Conservation (phyloP, 2,797 vertebrate genomes). For the Heliangelus exortis region DNA sequence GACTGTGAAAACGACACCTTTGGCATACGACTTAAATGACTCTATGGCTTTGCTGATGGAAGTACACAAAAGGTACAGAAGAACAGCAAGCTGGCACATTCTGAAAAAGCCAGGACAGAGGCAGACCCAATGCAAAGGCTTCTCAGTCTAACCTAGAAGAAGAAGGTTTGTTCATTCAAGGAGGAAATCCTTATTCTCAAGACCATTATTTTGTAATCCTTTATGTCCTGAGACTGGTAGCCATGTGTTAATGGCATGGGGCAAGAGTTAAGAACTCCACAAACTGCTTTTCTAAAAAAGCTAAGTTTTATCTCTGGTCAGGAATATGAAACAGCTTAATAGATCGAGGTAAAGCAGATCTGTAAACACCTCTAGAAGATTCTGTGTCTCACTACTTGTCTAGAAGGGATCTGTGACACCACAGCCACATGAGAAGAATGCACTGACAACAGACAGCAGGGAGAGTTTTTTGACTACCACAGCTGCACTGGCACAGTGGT, state of each 20-base stretch:
- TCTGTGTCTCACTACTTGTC: not conserved
- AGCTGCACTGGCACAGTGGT: not conserved
- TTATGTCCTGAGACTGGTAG: not conserved
- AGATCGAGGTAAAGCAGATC: not conserved
- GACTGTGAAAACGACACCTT: not conserved
- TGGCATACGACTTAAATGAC: not conserved
- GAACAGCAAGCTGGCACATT: not conserved
- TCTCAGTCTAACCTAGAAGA: not conserved
- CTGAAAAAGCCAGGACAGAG: not conserved
- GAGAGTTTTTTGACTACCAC: not conserved
- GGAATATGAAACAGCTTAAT: not conserved
- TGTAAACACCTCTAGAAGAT: not conserved
- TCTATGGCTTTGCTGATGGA: not conserved
- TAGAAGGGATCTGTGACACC: not conserved
- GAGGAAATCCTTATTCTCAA: not conserved
- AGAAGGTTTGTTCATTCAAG: not conserved
- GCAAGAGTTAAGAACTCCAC: not conserved
- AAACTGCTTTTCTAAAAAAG: not conserved
- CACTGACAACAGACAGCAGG: not conserved
- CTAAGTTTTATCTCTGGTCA: not conserved
- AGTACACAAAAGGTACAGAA: not conserved
- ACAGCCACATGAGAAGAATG: not conserved
- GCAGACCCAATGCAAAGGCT: not conserved
- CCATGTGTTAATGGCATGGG: fast-evolving
- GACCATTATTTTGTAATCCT: not conserved